A percentile compares a stretch with the other conserved stretches of the same genome.
Evolutionary conservation across 1,140 invertebrate genomes (phyloP).

Genomic region (Bombus impatiens): DNA sequence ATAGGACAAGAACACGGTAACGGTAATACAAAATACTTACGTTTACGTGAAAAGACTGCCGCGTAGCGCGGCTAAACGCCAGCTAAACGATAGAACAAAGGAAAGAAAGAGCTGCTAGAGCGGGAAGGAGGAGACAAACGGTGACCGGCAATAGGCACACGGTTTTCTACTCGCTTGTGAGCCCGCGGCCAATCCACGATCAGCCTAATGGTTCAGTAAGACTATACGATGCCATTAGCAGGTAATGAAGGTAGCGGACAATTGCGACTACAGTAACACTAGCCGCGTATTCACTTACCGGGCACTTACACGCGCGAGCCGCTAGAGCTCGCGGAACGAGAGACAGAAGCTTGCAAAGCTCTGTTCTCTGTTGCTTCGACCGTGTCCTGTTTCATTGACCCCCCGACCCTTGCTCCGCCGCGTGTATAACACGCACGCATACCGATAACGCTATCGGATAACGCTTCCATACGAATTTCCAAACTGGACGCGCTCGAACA

Average conservation of each 20-base stretch:
- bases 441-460: conserved; percentile 46
- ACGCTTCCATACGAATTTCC: conserved; percentile 32
- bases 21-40: no score
- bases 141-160: neutral
- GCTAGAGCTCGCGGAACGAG: neutral
- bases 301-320: neutral
- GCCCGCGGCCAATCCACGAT: neutral
- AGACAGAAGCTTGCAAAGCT: conserved; percentile 33
- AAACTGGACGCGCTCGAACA: conserved; percentile 33
- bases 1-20: no score
- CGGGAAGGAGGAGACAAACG: neutral
- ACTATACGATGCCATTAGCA: conserved; percentile 38
- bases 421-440: conserved; percentile 28
- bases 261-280: conserved; percentile 20
- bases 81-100: neutral
- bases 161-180: neutral
- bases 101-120: neutral
- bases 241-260: conserved; percentile 40
- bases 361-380: conserved; percentile 26
- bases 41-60: no score
- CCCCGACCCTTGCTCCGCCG: conserved; percentile 3
- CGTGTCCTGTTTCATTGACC: conserved; percentile 50
- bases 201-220: conserved; percentile 30
- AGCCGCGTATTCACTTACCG: conserved; percentile 39
- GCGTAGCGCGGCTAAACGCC: no score